phyloP scores from a whole-genome alignment of 2,113 vertebrate genomes.

The Noctilio leporinus region DNA sequence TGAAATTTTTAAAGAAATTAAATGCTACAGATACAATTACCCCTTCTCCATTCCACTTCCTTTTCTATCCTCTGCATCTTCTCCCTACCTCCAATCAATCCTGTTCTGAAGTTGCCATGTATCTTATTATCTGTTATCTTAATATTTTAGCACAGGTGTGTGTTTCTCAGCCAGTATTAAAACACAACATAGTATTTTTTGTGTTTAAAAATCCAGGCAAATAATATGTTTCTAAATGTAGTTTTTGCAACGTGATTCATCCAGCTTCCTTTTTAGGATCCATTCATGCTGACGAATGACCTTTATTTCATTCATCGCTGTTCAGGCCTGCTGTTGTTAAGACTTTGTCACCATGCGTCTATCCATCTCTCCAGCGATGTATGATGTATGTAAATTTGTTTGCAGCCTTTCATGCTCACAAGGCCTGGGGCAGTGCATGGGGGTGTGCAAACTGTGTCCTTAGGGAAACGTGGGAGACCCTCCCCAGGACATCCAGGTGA shows the following conservation, averaged over 20 bases:
- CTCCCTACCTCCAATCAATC: neutral
- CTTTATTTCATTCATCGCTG: neutral
- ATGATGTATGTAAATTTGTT: neutral
- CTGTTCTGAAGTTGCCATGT: neutral
- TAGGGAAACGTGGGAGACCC: neutral
- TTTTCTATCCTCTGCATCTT: fast-evolving
- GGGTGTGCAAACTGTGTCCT: too few species aligned
- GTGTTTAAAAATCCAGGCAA: neutral
- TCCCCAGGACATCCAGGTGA: neutral
- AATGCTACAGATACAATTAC: neutral
- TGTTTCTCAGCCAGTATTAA: neutral
- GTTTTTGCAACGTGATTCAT: neutral
- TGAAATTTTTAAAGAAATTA: neutral
- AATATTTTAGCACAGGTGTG: neutral
- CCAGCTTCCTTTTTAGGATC: neutral
- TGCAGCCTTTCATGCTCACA: neutral
- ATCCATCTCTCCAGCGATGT: neutral
- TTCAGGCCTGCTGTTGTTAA: neutral
- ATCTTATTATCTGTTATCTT: neutral
- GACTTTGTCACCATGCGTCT: neutral
- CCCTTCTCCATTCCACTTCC: neutral
- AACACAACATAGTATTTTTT: neutral
- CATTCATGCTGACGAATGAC: neutral
- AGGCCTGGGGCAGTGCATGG: fast-evolving
- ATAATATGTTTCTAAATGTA: neutral